A percentile compares a stretch with the other conserved stretches of the same genome.
phyloP scores from a whole-genome alignment of 2,113 vertebrate genomes.

The Sclerurus mexicanus region DNA sequence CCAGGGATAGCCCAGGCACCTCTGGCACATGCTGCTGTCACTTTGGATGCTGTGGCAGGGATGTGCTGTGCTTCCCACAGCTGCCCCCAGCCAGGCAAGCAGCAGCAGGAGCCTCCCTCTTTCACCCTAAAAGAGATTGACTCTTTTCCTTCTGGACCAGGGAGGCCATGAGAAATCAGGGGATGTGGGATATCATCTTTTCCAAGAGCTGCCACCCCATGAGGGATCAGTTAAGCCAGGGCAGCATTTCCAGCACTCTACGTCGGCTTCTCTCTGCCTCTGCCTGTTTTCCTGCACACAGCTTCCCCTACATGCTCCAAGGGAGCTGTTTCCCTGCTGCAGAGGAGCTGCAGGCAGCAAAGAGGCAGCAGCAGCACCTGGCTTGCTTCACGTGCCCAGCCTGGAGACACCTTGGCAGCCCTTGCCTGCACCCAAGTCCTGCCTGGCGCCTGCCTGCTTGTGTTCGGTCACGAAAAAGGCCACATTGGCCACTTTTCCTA shows the following conservation, averaged over 20 bases:
- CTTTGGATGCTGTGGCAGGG: background rate
- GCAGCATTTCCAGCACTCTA: rapidly evolving
- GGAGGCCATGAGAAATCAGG: background rate
- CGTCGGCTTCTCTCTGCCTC: background rate
- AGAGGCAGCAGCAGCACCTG: background rate
- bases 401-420: background rate
- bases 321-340: background rate
- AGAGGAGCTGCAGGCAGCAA: background rate
- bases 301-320: rapidly evolving
- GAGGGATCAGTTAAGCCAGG: rapidly evolving
- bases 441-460: background rate
- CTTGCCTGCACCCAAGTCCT: background rate
- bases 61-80: rapidly evolving
- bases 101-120: background rate
- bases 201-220: rapidly evolving
- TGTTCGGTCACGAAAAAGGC: background rate
- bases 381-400: background rate
- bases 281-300: background rate
- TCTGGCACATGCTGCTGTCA: background rate
- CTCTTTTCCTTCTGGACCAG: background rate
- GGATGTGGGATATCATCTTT: background rate
- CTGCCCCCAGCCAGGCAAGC: background rate
- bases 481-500: background rate
- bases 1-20: background rate
- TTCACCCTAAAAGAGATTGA: background rate